phyloP scores from a whole-genome alignment of 2,888 invertebrate species.

The Lithophane semibrunnea region DNA sequence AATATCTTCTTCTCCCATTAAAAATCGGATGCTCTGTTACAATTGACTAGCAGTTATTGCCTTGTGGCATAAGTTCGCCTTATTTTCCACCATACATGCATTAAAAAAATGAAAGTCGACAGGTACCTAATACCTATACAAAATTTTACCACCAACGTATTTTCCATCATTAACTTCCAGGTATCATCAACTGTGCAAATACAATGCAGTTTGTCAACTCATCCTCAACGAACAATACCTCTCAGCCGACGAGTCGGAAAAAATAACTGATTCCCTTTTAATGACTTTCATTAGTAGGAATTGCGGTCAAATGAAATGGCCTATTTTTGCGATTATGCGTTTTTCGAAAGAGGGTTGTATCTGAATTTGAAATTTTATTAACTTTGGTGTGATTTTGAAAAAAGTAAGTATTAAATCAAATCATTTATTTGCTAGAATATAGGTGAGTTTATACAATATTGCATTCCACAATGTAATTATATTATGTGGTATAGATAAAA shows the following conservation, averaged over 20 bases:
- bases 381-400: conserved; percentile 5
- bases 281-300: conserved; percentile 39
- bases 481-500: neutral
- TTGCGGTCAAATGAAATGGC: conserved; percentile 34
- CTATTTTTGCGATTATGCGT: conserved; percentile 31
- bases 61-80: neutral
- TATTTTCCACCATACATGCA: neutral
- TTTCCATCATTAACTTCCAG: conserved; percentile 4
- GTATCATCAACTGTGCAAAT: conserved; percentile 16
- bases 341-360: conserved; percentile 13
- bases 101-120: neutral
- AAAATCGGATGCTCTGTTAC: neutral
- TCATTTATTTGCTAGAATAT: no score
- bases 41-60: neutral
- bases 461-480: neutral
- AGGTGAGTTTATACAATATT: neutral
- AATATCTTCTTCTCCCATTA: neutral
- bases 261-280: conserved; percentile 43
- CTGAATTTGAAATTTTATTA: neutral
- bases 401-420: no score
- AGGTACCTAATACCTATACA: no score
- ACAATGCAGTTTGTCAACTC: conserved; percentile 24
- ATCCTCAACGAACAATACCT: conserved; percentile 37
- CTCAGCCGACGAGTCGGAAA: conserved; percentile 8
- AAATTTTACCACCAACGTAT: neutral